These are phyloP conservation scores for Melieria crassipennis DNA, from an alignment of 2,888 invertebrate species.

Conservation along the genomic window DNA sequence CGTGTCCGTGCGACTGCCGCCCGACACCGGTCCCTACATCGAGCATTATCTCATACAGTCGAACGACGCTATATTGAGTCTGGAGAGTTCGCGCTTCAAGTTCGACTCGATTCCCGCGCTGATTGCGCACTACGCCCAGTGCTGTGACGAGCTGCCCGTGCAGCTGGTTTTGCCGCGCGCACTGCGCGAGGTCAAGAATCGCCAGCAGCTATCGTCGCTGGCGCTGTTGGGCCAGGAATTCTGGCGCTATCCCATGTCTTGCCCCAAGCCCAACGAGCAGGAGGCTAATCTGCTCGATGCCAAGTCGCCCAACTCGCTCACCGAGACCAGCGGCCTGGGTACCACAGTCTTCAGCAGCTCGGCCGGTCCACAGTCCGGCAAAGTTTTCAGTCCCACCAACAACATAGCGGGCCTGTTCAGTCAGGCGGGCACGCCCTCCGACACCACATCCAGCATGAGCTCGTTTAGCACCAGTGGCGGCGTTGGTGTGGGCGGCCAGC, in stretches of 20 bases:
- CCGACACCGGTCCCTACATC: slow-evolving; percentile 88
- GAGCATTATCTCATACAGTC: slow-evolving; percentile 97
- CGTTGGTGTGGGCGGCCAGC: slow-evolving; percentile 46
- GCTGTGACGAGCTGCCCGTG: slow-evolving; percentile 93
- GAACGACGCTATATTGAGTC: slow-evolving; percentile 79
- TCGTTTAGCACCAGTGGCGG: slow-evolving; percentile 74
- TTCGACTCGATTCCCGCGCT: slow-evolving; percentile 93
- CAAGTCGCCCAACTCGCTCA: slow-evolving; percentile 65
- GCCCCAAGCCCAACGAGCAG: slow-evolving; percentile 69
- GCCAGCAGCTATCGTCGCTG: slow-evolving; percentile 89
- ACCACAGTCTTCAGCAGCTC: slow-evolving; percentile 63
- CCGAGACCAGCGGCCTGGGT: slow-evolving; percentile 65
- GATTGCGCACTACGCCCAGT: slow-evolving; percentile 92
- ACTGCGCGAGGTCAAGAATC: slow-evolving; percentile 86
- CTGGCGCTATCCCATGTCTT: slow-evolving; percentile 84
- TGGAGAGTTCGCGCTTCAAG: slow-evolving; percentile 93
- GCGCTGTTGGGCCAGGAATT: slow-evolving; percentile 90
- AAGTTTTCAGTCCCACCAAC: slow-evolving; percentile 48
- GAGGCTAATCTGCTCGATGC: slow-evolving; percentile 56
- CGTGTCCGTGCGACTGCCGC: slow-evolving; percentile 88
- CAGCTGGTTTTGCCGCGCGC: slow-evolving; percentile 86
- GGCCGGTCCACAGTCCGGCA: slow-evolving; percentile 36
- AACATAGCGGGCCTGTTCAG: slow-evolving; percentile 56
- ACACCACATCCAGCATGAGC: slow-evolving; percentile 78
- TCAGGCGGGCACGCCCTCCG: slow-evolving; percentile 70